Conservation (phyloP, 1,140 invertebrate genomes). For the Copidosoma floridanum region DNA sequence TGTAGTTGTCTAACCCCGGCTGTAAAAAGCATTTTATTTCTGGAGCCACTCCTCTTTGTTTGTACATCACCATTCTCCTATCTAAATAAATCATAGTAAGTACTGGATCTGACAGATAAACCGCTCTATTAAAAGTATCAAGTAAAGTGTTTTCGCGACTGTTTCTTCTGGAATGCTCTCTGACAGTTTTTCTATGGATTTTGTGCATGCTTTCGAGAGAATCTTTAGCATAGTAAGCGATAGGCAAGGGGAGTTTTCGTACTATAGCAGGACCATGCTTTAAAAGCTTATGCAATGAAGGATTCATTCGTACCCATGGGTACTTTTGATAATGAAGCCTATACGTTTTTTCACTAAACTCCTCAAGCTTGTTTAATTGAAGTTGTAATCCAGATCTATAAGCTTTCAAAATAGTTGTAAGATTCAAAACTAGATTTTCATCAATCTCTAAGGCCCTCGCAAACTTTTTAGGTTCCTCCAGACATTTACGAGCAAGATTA, state of each 20-base stretch:
- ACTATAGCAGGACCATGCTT: conserved; percentile 64
- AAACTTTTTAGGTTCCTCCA: background rate
- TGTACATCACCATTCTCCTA: too few species aligned
- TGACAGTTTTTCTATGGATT: conserved; percentile 1
- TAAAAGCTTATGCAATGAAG: conserved; percentile 74
- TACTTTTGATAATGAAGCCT: conserved; percentile 23
- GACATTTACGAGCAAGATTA: too few species aligned
- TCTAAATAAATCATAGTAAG: too few species aligned
- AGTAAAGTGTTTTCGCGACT: background rate
- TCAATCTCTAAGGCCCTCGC: conserved; percentile 11
- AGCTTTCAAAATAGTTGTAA: conserved; percentile 21
- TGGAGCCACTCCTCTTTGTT: too few species aligned
- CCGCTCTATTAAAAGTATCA: conserved; percentile 6
- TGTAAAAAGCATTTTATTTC: too few species aligned
- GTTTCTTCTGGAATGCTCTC: background rate
- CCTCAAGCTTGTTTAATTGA: background rate
- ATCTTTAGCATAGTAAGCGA: conserved; percentile 45
- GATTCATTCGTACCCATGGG: conserved; percentile 32
- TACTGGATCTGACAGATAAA: background rate
- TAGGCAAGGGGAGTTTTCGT: too few species aligned
- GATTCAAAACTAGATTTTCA: too few species aligned
- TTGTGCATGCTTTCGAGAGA: conserved; percentile 10
- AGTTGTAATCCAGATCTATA: conserved; percentile 6
- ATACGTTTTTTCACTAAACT: too few species aligned
- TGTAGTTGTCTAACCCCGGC: too few species aligned